These are phyloP conservation scores for Nymphalis urticae DNA, from an alignment of 2,888 invertebrate genomes.

Conservation along the genomic window DNA sequence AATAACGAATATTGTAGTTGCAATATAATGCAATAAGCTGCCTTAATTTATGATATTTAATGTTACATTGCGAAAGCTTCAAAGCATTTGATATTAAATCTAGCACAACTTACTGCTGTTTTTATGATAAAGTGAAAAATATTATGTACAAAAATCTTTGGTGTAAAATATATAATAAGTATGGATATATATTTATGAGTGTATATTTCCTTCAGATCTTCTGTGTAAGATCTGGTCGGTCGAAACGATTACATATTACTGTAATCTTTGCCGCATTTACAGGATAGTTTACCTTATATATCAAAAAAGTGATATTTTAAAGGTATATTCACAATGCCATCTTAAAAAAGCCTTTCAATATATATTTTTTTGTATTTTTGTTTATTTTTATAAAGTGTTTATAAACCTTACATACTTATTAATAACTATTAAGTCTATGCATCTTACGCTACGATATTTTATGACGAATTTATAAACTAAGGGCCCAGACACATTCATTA, in stretches of 20 bases:
- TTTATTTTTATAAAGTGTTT: conserved; percentile 45
- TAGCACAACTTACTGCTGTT: conserved; percentile 61
- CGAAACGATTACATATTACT: conserved; percentile 75
- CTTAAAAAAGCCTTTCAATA: conserved; percentile 37
- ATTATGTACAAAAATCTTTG: conserved; percentile 77
- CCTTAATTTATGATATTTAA: conserved; percentile 58
- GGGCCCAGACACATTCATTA: conserved; percentile 80
- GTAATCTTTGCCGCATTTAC: conserved; percentile 77
- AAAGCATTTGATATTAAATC: conserved; percentile 67
- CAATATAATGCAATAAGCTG: conserved; percentile 71
- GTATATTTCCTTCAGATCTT: conserved; percentile 78
- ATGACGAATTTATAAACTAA: conserved; percentile 80
- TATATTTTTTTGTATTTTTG: conserved; percentile 47
- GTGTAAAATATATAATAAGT: conserved; percentile 48
- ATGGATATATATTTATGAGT: conserved; percentile 65
- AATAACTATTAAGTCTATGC: conserved; percentile 63
- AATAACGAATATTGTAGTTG: conserved; percentile 63
- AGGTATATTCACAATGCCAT: conserved; percentile 77
- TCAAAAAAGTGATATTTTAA: conserved; percentile 55
- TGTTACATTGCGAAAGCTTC: conserved; percentile 74
- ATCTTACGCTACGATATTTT: conserved; percentile 72
- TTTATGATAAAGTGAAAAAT: conserved; percentile 53
- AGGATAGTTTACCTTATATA: conserved; percentile 73
- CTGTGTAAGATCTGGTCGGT: conserved; percentile 77
- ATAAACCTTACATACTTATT: conserved; percentile 60